Evolutionary conservation across 2,797 vertebrate genomes (phyloP).

Genomic region (Sibirionetta formosa): DNA sequence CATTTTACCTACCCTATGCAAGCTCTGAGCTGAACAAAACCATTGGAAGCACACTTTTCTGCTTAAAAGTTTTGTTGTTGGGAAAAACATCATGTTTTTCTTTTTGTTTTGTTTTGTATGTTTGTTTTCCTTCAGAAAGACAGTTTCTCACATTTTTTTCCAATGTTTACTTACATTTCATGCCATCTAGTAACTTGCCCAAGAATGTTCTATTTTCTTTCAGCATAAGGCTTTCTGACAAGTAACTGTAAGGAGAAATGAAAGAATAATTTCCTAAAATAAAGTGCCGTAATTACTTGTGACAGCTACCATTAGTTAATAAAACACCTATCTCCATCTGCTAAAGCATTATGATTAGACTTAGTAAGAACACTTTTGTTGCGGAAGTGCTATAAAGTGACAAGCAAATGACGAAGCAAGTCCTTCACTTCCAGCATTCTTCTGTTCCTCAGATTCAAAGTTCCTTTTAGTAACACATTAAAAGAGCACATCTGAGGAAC

Average conservation of each 20-base stretch:
- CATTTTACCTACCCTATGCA: not conserved
- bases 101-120: no score
- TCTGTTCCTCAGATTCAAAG: not conserved
- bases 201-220: slow-evolving; percentile 88
- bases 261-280: not conserved
- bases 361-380: not conserved
- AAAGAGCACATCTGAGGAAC: not conserved
- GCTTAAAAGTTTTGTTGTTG: not conserved
- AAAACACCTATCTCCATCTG: not conserved
- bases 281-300: not conserved
- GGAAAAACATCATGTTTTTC: not conserved
- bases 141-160: not conserved
- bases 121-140: not conserved
- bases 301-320: not conserved
- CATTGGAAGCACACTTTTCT: not conserved
- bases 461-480: not conserved
- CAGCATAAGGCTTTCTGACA: slow-evolving; percentile 90
- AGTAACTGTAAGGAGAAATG: slow-evolving; percentile 85
- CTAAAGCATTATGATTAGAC: not conserved
- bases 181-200: slow-evolving; percentile 89
- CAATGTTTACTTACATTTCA: slow-evolving; percentile 91
- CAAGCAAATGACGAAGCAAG: not conserved
- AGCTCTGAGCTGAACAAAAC: not conserved
- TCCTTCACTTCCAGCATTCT: not conserved
- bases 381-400: rapidly evolving